Conservation (phyloP, 2,113 vertebrate species). For the Cygnus buccinator region DNA sequence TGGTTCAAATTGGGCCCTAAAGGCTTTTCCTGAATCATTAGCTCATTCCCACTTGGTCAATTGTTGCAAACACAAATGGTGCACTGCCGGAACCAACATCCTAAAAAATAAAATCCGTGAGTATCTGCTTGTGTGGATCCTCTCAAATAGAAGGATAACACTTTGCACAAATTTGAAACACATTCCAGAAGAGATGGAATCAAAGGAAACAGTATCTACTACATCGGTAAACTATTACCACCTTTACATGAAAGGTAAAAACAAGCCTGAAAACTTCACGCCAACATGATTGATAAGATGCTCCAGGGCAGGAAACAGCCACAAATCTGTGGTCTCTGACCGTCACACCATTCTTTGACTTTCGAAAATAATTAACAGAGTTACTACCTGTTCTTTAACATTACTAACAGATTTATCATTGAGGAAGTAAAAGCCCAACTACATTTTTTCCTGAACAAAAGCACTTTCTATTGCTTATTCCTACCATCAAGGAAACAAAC, state of each 20-base stretch:
- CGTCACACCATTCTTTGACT: rapidly evolving
- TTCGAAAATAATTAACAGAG: neutral
- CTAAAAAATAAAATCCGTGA: no score
- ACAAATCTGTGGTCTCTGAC: neutral
- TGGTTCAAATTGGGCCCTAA: neutral
- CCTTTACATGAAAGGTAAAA: neutral
- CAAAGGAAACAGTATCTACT: neutral
- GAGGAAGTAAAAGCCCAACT: neutral
- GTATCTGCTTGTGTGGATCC: neutral
- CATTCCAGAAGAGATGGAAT: neutral
- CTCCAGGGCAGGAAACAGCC: neutral
- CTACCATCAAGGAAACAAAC: neutral
- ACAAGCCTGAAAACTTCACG: neutral
- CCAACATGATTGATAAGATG: neutral
- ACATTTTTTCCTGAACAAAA: neutral
- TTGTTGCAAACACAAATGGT: neutral
- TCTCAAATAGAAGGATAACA: no score
- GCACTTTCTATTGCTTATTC: neutral
- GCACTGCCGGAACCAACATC: neutral
- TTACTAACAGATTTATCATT: neutral
- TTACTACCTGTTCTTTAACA: neutral
- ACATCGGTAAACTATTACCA: rapidly evolving
- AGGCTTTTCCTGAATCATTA: neutral
- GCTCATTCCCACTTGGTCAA: neutral
- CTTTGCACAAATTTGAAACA: neutral